Conservation (phyloP, 2,113 vertebrate genomes). For the Mugil cephalus region DNA sequence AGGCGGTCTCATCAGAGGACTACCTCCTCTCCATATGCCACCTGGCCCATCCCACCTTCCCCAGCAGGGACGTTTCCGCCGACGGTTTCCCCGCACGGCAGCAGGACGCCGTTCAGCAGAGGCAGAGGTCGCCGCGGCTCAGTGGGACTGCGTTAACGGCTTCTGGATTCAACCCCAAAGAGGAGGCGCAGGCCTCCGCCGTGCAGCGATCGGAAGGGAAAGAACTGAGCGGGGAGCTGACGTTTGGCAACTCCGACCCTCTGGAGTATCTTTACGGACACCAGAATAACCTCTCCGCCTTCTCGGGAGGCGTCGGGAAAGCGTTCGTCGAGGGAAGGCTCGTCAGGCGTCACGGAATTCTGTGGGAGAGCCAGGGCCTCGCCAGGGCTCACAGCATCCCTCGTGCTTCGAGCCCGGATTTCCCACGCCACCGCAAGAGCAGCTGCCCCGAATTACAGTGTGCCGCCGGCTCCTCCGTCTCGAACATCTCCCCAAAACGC, state of each 20-base stretch:
- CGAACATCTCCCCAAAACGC: slow-evolving; percentile 22
- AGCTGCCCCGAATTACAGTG: slow-evolving; percentile 70
- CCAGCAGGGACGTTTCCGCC: slow-evolving; percentile 54
- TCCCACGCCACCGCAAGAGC: slow-evolving; percentile 71
- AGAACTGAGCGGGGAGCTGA: slow-evolving; percentile 7
- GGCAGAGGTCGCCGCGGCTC: slow-evolving; percentile 36
- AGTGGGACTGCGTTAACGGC: slow-evolving; percentile 14
- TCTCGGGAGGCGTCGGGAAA: slow-evolving; percentile 40
- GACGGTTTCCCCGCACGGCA: slow-evolving; percentile 39
- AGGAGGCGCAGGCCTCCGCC: not conserved
- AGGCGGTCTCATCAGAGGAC: slow-evolving; percentile 78
- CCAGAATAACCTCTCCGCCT: slow-evolving; percentile 48
- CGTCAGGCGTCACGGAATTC: not conserved
- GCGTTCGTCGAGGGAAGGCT: slow-evolving; percentile 7
- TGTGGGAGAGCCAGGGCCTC: slow-evolving; percentile 34
- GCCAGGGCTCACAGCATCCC: slow-evolving; percentile 72
- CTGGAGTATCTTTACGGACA: slow-evolving; percentile 85
- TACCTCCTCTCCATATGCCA: slow-evolving; percentile 92
- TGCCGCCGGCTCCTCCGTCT: slow-evolving; percentile 24
- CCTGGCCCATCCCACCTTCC: slow-evolving; percentile 87
- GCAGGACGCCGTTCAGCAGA: slow-evolving; percentile 40
- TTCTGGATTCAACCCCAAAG: not conserved
- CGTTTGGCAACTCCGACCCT: slow-evolving; percentile 78
- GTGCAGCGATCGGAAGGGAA: slow-evolving; percentile 13
- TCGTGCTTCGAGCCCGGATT: slow-evolving; percentile 71